A percentile compares a stretch with the other conserved stretches of the same genome.
Evolutionary conservation across 2,113 vertebrate species (phyloP).

Genomic region (Noturus placidus): DNA sequence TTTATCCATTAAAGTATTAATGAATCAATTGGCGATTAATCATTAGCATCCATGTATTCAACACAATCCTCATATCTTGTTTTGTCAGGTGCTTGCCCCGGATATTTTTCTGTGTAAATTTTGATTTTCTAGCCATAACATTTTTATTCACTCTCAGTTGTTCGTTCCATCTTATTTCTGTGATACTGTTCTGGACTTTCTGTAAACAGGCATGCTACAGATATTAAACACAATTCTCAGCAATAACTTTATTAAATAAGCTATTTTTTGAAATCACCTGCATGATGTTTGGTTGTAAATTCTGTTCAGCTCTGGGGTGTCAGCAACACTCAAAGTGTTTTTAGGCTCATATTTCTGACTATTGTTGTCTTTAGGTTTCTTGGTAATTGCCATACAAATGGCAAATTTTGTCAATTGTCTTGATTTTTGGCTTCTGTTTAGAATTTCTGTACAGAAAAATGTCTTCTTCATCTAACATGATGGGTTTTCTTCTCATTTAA

Average conservation of each 20-base stretch:
- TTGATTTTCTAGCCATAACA: background rate
- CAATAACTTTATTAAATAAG: background rate
- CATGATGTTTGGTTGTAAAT: background rate
- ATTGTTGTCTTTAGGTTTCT: background rate
- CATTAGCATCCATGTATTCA: background rate
- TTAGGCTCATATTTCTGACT: background rate
- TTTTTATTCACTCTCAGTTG: background rate
- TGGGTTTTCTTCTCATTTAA: background rate
- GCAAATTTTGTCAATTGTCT: background rate
- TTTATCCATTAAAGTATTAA: too few species aligned
- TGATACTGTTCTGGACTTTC: background rate
- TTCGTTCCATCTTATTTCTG: background rate
- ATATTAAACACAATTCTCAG: background rate
- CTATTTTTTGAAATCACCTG: background rate
- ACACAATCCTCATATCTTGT: background rate
- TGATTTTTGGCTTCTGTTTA: background rate
- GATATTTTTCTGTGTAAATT: background rate
- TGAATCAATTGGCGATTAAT: too few species aligned
- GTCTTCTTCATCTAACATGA: background rate
- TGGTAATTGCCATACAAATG: background rate
- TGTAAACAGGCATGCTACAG: background rate
- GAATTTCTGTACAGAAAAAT: background rate
- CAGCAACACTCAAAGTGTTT: background rate
- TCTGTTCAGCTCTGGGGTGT: background rate
- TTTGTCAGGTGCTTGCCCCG: background rate